A percentile compares a stretch with the other conserved stretches of the same genome.
Evolutionary conservation across 2,113 vertebrate genomes (phyloP).

Genomic region (Pungitius pungitius): DNA sequence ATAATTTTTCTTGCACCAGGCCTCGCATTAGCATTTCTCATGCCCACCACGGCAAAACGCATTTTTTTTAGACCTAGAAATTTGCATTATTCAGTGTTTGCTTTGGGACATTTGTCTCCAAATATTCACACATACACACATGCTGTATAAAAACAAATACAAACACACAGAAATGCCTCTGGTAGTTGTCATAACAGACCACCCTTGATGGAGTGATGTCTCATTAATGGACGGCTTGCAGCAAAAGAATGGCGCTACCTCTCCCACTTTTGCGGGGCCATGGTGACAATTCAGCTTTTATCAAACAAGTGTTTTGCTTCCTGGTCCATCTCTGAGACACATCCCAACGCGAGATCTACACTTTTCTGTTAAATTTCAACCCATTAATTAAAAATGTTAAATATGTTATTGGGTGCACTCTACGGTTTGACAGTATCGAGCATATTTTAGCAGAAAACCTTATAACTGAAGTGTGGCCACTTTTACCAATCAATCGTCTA

Average conservation of each 20-base stretch:
- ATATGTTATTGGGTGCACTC: not conserved
- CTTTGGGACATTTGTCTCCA: constrained; percentile 33
- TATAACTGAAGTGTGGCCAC: not conserved
- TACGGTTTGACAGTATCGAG: not conserved
- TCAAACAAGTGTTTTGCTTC: constrained; percentile 30
- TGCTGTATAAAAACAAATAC: constrained; percentile 27
- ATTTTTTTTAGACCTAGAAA: constrained; percentile 30
- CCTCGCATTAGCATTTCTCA: constrained; percentile 20
- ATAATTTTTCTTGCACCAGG: constrained; percentile 8
- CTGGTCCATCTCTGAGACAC: not conserved
- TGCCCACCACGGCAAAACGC: constrained; percentile 29
- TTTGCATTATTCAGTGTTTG: constrained; percentile 59
- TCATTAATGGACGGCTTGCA: constrained; percentile 71
- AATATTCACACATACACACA: constrained; percentile 20
- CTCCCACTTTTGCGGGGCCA: constrained; percentile 51
- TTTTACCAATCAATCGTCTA: constrained; percentile 2
- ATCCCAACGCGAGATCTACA: not conserved
- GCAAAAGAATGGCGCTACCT: constrained; percentile 64
- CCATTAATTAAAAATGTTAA: not conserved
- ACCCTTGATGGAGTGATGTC: constrained; percentile 66
- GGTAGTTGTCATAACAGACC: constrained; percentile 71
- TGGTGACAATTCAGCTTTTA: constrained; percentile 58
- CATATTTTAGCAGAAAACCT: not conserved
- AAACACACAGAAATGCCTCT: constrained; percentile 49
- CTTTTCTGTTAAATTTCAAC: constrained; percentile 3